Evolutionary conservation across 1,140 invertebrate species (phyloP).

Genomic region (Pseudomyrmex sp.): DNA sequence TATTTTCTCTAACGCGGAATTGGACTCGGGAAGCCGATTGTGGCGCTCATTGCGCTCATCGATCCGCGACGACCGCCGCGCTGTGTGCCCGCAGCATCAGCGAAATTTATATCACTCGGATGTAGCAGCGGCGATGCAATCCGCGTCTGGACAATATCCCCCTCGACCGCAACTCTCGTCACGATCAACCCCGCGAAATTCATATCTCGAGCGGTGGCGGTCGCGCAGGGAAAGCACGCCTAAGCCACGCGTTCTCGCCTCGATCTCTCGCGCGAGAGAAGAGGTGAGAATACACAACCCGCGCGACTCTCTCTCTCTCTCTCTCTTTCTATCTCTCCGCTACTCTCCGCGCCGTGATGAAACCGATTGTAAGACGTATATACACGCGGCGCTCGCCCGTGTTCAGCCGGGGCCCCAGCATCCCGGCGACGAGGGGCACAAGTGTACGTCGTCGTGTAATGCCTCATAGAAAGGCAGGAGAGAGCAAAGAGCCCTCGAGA

Average conservation of each 20-base stretch:
- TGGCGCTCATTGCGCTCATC: not conserved
- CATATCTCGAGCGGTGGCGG: conserved; percentile 17
- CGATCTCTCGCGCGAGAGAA: not conserved
- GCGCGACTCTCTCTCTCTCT: not conserved
- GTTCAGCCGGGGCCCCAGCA: conserved; percentile 61
- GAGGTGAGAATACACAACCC: conserved; percentile 71
- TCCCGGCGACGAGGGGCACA: conserved; percentile 65
- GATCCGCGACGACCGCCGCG: not conserved
- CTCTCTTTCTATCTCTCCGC: not conserved
- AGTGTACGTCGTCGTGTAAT: conserved; percentile 78
- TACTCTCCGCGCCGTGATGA: conserved; percentile 70
- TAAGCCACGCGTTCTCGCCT: conserved; percentile 32
- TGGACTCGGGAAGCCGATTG: not conserved
- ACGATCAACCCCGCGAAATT: conserved; percentile 29
- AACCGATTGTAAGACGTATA: conserved; percentile 76
- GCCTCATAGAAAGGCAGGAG: conserved; percentile 76
- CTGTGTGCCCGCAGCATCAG: not conserved
- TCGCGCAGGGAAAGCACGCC: too few relatives aligned
- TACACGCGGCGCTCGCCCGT: conserved; percentile 48
- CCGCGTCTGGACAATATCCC: not conserved
- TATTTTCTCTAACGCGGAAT: too few relatives aligned
- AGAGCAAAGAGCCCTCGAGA: conserved; percentile 55
- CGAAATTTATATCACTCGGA: conserved; percentile 12
- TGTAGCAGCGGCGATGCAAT: not conserved
- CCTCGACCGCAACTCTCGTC: not conserved